phyloP scores from a whole-genome alignment of 2,797 vertebrate genomes.

The Denticeps clupeoides region DNA sequence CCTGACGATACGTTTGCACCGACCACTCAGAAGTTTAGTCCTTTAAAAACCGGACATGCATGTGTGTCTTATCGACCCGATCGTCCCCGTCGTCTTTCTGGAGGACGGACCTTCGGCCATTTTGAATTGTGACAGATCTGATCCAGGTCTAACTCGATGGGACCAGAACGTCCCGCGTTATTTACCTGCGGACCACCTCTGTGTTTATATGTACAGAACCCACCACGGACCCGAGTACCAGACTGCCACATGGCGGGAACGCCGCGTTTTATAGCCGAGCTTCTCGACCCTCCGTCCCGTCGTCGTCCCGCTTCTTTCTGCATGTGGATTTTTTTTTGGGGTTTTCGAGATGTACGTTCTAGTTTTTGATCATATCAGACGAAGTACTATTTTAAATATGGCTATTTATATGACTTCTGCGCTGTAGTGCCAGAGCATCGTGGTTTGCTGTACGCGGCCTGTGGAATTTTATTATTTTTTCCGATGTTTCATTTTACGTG shows the following conservation, averaged over 20 bases:
- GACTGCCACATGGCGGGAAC: slow-evolving; percentile 54
- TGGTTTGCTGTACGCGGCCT: slow-evolving; percentile 29
- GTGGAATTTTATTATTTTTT: slow-evolving; percentile 38
- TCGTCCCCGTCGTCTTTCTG: no score
- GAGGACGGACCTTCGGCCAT: no score
- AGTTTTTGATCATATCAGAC: slow-evolving; percentile 51
- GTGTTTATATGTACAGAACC: no score
- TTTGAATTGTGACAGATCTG: no score
- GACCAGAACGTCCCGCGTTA: no score
- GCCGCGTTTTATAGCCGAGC: slow-evolving; percentile 37
- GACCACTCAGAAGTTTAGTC: no score
- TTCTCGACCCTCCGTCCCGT: slow-evolving; percentile 29
- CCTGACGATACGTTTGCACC: no score
- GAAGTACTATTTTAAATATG: slow-evolving; percentile 44
- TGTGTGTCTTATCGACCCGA: no score
- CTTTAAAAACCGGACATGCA: no score
- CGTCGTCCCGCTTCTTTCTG: slow-evolving; percentile 73
- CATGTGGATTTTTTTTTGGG: slow-evolving; percentile 71
- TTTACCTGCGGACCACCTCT: no score
- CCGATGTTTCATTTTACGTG: slow-evolving; percentile 58
- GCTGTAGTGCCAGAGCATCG: slow-evolving; percentile 16
- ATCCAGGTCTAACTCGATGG: no score
- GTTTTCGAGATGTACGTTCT: slow-evolving; percentile 71
- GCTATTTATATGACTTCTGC: slow-evolving; percentile 36
- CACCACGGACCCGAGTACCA: slow-evolving; percentile 25